Percentiles rank a stretch among this genome's conserved stretches.
These are phyloP conservation scores for Zeus faber DNA, from an alignment of 2,113 vertebrate genomes.

Conservation along the genomic window DNA sequence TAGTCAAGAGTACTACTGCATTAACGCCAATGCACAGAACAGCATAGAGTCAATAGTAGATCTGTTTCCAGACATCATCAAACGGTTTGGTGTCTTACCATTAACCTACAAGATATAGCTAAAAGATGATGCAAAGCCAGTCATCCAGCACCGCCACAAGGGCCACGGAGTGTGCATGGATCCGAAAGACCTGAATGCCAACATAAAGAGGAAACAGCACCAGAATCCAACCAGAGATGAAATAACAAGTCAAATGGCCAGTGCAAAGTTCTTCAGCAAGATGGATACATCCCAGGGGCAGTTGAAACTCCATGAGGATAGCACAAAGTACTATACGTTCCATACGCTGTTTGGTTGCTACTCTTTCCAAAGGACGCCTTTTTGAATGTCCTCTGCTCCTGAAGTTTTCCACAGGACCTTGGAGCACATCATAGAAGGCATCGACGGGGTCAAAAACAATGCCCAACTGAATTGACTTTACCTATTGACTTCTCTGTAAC, in stretches of 20 bases:
- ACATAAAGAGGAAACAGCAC: no score
- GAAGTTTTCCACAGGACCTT: conserved; percentile 12
- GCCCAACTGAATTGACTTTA: no score
- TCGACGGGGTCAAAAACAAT: no score
- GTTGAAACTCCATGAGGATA: conserved; percentile 13
- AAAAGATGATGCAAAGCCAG: conserved; percentile 7
- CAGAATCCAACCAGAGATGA: conserved; percentile 14
- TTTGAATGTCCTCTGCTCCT: conserved; percentile 20
- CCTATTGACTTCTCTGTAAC: no score
- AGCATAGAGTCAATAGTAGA: no score
- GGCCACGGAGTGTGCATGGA: no score
- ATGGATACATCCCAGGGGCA: conserved; percentile 33
- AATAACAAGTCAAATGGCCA: conserved; percentile 18
- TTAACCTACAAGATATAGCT: no score
- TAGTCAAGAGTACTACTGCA: conserved; percentile 16
- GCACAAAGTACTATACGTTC: conserved; percentile 15
- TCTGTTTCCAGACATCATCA: no score
- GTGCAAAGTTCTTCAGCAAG: conserved; percentile 19
- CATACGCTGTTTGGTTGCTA: conserved; percentile 19
- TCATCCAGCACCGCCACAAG: background rate
- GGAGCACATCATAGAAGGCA: conserved; percentile 12
- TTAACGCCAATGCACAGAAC: no score
- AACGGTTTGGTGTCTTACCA: no score
- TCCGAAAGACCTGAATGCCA: no score
- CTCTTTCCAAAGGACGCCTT: conserved; percentile 17